Evolutionary conservation across 1,140 invertebrate species (phyloP).

Genomic region (Leptoteleia sp.): DNA sequence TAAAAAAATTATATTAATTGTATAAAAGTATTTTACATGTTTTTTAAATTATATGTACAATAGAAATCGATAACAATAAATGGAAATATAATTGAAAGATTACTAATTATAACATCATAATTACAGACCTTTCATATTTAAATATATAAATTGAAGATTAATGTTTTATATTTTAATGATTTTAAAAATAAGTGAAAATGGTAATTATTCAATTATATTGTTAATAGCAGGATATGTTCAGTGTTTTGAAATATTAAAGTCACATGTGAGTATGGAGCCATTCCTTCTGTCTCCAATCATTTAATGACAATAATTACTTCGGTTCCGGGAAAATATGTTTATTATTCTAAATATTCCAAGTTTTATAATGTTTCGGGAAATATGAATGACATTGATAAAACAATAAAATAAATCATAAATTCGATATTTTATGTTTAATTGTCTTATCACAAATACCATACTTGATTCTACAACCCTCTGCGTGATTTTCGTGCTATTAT

Average conservation of each 20-base stretch:
- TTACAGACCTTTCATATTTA: no score
- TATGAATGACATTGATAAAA: slow-evolving; percentile 9
- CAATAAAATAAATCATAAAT: slow-evolving; percentile 7
- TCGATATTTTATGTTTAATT: no score
- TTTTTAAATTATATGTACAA: not conserved
- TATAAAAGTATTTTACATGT: no score
- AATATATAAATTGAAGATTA: no score
- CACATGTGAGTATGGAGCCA: no score
- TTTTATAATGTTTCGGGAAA: slow-evolving; percentile 6
- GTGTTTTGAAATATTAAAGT: slow-evolving; percentile 15
- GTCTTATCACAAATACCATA: no score
- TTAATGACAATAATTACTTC: slow-evolving; percentile 3
- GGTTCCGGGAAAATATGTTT: slow-evolving; percentile 5
- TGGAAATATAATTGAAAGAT: not conserved
- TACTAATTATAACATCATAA: no score
- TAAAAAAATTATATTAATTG: no score
- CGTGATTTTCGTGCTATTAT: no score
- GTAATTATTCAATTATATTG: slow-evolving; percentile 44
- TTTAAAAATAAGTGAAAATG: slow-evolving; percentile 5
- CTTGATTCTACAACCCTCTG: no score
- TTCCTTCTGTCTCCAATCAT: no score
- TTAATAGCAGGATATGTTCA: slow-evolving; percentile 15
- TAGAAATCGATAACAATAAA: slow-evolving; percentile 6
- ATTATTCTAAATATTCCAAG: not conserved
- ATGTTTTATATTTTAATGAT: no score